Evolutionary conservation across 1,140 invertebrate species (phyloP), one percentile per base, ranked within the genome.

Genomic region (Aphidius gifuensis): DNA sequence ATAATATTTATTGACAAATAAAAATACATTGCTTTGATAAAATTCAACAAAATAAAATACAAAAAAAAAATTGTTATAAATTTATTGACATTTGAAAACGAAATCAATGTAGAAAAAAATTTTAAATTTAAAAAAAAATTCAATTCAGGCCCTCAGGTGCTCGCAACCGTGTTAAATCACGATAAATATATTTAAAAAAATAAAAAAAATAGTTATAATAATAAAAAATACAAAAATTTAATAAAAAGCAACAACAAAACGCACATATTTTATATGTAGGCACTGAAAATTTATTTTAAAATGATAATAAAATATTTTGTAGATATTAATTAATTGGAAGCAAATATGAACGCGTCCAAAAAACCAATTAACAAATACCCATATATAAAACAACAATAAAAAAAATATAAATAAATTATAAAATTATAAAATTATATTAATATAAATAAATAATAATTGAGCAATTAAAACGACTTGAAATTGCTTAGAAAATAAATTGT

Each of bases 241-340:
- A 55, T 42, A 42, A 42, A 53, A 6, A 21, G 23, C 23, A 43
- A 11, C 16, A 55, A 55, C 55, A 54, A 49, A 46, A 38, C 50
- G 53, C 51, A 61, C 51, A 61, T 38, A 61, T 55, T 61, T 61
- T 61, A 55, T 61, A 55, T 55, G 50, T 50, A 32, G 23, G 23
- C 23, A 32, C 23, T 32, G 23, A 32, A 55, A 44, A 46, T n/a
- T 32, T 32, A 51, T 51, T 51, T 32, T 21, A 51, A 47, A 49
- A 59, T 39, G 49, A 59, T 40, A 42, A 32, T 49, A 48, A 49
- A 48, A 53, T 23, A 40, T 49, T 59, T 59, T 59, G 46, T 59
- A 59, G 46, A 49, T 32, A 45, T 58, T 6, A 23, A 53, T 48
- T 44, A 23, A 53, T 48, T 44, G 23, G 16, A 53, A 45, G 44